A percentile compares a stretch with the other conserved stretches of the same genome.
Conservation (phyloP, 1,140 invertebrate species). For the Diabrotica virgifera region DNA sequence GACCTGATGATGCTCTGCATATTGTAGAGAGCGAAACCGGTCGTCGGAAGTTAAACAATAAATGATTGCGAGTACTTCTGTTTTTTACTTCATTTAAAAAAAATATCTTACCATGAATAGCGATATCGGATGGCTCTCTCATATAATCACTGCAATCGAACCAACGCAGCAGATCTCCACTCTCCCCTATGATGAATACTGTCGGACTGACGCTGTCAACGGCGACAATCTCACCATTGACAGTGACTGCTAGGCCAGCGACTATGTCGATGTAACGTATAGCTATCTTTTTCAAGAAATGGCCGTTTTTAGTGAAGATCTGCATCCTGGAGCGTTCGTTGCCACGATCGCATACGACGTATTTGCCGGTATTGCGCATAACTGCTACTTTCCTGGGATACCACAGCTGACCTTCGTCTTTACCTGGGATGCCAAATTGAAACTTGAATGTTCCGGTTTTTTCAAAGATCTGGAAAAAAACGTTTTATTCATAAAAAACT, state of each 20-base stretch:
- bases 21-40: too few species aligned
- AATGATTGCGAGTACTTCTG: too few species aligned
- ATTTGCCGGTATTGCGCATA: constrained; percentile 81
- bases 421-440: constrained; percentile 85
- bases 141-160: constrained; percentile 97
- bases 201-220: constrained; percentile 97
- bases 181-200: constrained; percentile 90
- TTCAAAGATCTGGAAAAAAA: constrained; percentile 70
- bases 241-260: constrained; percentile 89
- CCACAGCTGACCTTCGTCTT: constrained; percentile 94
- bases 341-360: constrained; percentile 94
- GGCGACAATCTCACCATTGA: constrained; percentile 88
- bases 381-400: constrained; percentile 95
- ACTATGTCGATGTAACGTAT: constrained; percentile 96
- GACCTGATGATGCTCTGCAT: too few species aligned
- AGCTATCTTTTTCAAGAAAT: constrained; percentile 90
- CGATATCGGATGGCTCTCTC: constrained; percentile 95
- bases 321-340: constrained; percentile 96
- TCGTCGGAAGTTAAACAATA: too few species aligned
- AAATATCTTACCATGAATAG: constrained; percentile 71
- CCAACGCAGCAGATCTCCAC: constrained; percentile 87
- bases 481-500: neutral
- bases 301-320: constrained; percentile 85
- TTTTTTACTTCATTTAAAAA: too few species aligned
- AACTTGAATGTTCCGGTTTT: constrained; percentile 86